A percentile compares a stretch with the other conserved stretches of the same genome.
These are phyloP conservation scores for Drosophila punjabiensis DNA, from an alignment of 1,140 invertebrate species.

Conservation along the genomic window DNA sequence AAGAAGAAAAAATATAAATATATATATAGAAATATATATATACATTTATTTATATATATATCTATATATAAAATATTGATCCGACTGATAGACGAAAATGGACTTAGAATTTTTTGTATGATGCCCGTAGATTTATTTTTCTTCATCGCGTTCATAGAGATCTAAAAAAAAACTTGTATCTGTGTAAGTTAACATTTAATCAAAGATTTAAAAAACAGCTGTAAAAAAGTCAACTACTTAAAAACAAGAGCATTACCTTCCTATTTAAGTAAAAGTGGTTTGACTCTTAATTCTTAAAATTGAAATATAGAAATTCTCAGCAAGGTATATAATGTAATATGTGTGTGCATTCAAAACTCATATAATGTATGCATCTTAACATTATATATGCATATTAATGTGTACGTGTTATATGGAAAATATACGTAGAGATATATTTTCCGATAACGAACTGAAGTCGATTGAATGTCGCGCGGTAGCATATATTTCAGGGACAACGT, in stretches of 20 bases:
- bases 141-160: constrained; percentile 75
- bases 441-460: constrained; percentile 25
- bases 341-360: constrained; percentile 24
- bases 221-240: constrained; percentile 49
- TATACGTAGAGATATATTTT: not conserved
- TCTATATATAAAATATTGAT: constrained; percentile 50
- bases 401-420: constrained; percentile 11
- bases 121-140: constrained; percentile 81
- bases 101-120: constrained; percentile 76
- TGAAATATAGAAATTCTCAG: constrained; percentile 30
- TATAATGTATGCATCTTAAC: constrained; percentile 10
- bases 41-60: constrained; percentile 1
- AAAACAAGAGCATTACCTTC: constrained; percentile 45
- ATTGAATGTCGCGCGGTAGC: constrained; percentile 23
- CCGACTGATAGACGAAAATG: constrained; percentile 78
- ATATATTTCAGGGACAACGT: constrained; percentile 30
- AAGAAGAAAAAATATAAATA: constrained; percentile 27
- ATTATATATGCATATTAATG: constrained; percentile 2
- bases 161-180: constrained; percentile 59
- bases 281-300: constrained; percentile 29
- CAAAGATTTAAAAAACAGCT: constrained; percentile 33
- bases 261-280: constrained; percentile 51
- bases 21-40: not conserved
- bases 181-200: constrained; percentile 66
- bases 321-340: constrained; percentile 11